Base-by-base conservation (phyloP, 2,113 vertebrate genomes). In the Chlorodrepanis virens region DNA sequence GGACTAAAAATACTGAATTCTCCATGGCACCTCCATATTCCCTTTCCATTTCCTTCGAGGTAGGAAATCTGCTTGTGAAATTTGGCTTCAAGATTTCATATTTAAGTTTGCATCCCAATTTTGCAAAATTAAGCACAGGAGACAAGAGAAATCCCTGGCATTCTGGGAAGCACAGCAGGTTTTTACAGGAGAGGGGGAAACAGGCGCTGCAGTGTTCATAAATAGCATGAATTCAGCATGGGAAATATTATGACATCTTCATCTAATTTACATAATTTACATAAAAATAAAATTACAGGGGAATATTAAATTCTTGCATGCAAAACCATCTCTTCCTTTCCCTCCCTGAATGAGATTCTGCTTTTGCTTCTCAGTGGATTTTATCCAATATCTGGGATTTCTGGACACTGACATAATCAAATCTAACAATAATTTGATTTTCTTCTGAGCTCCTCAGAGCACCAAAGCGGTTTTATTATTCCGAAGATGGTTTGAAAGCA, bases 111-210 rank as follows among this genome's bases (percentile, higher is more conserved):
- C 35, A 6, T 47, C 70, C 52, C 56, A 44, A 15, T 33, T 80
- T 65, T 40, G 33, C 28, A 42, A 50, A 85, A 94, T 77, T 5
- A 60, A 90, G 54, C 63, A 19, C 22, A 5, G 6, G 27, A 72
- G 63, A 45, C 0, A 1, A 28, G 5, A 20, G 0, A 45, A 72
- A 57, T 5, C 17, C 9, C n/a, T 6, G 4, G 35, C 14, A 3
- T n/a, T 33, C 40, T 25, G 56, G 53, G 78, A 77, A 50, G 44
- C 5, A 40, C 52, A 54, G 59, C 71, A 54, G 54, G 85, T n/a
- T 83, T 88, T 40, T 42, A 16, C 42, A 25, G 54, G 49, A 28
- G 25, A 49, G 50, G 21, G 23, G 33, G 16, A 70, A 88, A 54
- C 29, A 72, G 60, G 60, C 65, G 7, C 25, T 31, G 33, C 3